A percentile compares a stretch with the other conserved stretches of the same genome.
Evolutionary conservation across 1,140 invertebrate species (phyloP).

Genomic region (Aphelenchoides fujianensis): DNA sequence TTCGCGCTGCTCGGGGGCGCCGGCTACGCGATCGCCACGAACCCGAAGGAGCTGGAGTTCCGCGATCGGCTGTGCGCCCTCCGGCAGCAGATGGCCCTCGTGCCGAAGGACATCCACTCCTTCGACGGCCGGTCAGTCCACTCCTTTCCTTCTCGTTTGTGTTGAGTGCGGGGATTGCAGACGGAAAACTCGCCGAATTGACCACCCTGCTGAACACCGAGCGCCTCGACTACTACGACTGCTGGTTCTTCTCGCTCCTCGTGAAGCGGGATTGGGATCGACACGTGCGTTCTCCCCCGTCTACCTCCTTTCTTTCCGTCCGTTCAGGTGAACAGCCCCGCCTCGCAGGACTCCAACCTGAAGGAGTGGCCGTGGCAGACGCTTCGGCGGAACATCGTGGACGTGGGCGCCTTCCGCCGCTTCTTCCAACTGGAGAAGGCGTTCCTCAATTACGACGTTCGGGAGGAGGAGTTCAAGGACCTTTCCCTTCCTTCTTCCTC

Average conservation of each 20-base stretch:
- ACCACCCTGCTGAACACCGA: slow-evolving; percentile 46
- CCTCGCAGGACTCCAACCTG: slow-evolving; percentile 47
- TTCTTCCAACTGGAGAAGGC: slow-evolving; percentile 41
- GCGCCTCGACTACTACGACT: slow-evolving; percentile 48
- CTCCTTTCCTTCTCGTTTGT: too few relatives aligned
- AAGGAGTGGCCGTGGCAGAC: slow-evolving; percentile 45
- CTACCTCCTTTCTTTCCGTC: background rate
- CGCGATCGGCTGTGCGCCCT: slow-evolving; percentile 29
- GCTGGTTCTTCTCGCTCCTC: slow-evolving; percentile 48
- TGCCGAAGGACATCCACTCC: slow-evolving; percentile 42
- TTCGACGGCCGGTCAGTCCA: too few relatives aligned
- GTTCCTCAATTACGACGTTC: slow-evolving; percentile 49
- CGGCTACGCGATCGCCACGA: slow-evolving; percentile 38
- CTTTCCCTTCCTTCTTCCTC: too few relatives aligned
- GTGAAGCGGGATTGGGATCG: slow-evolving; percentile 39
- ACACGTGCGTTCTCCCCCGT: slow-evolving; percentile 39
- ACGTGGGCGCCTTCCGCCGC: slow-evolving; percentile 46
- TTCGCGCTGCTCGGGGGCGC: slow-evolving; percentile 19
- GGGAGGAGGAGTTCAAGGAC: slow-evolving; percentile 28
- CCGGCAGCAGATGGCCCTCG: slow-evolving; percentile 41
- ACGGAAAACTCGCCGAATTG: slow-evolving; percentile 27
- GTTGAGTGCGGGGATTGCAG: too few relatives aligned
- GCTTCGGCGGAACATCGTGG: slow-evolving; percentile 43
- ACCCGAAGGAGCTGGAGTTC: slow-evolving; percentile 40
- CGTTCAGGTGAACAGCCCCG: slow-evolving; percentile 30